Percentiles rank a stretch among this genome's conserved stretches.
Evolutionary conservation across 2,113 vertebrate species (phyloP).

Genomic region (Lepus timidus): DNA sequence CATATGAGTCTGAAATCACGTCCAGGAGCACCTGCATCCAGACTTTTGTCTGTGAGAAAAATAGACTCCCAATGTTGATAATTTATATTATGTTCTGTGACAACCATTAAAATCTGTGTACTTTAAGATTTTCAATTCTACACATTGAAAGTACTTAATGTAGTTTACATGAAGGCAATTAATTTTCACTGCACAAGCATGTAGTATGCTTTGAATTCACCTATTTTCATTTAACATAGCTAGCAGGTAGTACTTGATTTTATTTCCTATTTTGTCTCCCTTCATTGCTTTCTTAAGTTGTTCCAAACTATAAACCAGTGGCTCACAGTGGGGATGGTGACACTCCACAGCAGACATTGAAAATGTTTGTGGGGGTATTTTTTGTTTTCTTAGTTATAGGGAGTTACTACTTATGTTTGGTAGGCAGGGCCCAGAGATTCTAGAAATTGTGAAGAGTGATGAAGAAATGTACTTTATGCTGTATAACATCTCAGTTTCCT

Average conservation of each 20-base stretch:
- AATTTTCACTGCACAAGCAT: neutral
- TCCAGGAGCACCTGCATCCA: neutral
- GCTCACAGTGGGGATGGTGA: neutral
- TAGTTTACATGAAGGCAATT: neutral
- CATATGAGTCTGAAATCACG: neutral
- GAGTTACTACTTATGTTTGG: neutral
- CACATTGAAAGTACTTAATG: neutral
- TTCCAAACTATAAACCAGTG: neutral
- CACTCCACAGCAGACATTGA: neutral
- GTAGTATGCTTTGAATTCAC: neutral
- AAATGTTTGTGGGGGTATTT: neutral
- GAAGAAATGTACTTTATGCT: neutral
- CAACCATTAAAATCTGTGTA: neutral
- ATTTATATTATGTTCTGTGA: neutral
- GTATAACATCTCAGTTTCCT: neutral
- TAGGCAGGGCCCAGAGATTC: neutral
- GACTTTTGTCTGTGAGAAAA: neutral
- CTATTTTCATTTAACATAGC: conserved; percentile 4
- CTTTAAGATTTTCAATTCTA: neutral
- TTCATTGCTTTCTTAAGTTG: neutral
- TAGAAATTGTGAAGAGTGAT: neutral
- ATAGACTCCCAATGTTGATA: neutral
- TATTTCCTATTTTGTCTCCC: neutral
- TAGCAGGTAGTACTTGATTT: neutral
- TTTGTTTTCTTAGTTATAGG: neutral